Percentiles rank a stretch among this genome's conserved stretches.
Conservation (phyloP, 2,888 invertebrate species). For the Schizotus pectinicornis region DNA sequence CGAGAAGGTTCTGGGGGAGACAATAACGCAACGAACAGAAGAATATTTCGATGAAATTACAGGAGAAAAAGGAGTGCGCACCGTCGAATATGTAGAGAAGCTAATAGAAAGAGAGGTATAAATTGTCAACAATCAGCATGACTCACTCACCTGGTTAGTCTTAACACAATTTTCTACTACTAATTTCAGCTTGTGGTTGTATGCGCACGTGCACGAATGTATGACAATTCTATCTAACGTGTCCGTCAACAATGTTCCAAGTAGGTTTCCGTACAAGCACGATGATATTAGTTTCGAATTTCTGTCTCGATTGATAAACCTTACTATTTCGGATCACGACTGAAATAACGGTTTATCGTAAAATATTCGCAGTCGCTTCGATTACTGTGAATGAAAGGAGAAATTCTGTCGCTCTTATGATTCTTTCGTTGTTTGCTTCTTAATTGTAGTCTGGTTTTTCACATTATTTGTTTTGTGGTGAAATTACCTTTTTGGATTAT, state of each 20-base stretch:
- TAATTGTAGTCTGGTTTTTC: background rate
- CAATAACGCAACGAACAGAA: slow-evolving; percentile 84
- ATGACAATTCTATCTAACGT: too few species aligned
- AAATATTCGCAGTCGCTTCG: too few species aligned
- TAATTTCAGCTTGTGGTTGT: slow-evolving; percentile 2
- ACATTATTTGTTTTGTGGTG: too few species aligned
- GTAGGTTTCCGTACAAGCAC: too few species aligned
- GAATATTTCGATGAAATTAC: slow-evolving; percentile 86
- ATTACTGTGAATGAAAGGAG: too few species aligned
- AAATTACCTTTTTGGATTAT: background rate
- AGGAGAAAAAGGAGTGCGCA: slow-evolving; percentile 85
- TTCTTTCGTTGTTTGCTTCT: too few species aligned
- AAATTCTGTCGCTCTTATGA: too few species aligned
- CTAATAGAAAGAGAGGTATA: slow-evolving; percentile 94
- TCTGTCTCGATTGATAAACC: background rate
- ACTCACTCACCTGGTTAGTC: slow-evolving; percentile 52
- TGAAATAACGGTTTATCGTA: too few species aligned
- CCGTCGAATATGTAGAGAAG: slow-evolving; percentile 94
- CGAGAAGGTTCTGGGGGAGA: slow-evolving; percentile 88
- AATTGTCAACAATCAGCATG: slow-evolving; percentile 45
- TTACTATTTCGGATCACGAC: too few species aligned
- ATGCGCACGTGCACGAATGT: too few species aligned
- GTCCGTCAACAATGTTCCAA: background rate
- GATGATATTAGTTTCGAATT: too few species aligned
- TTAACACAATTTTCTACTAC: slow-evolving; percentile 43